Evolutionary conservation across 2,888 invertebrate genomes (phyloP).

Genomic region (Ischnus inquisitorius): DNA sequence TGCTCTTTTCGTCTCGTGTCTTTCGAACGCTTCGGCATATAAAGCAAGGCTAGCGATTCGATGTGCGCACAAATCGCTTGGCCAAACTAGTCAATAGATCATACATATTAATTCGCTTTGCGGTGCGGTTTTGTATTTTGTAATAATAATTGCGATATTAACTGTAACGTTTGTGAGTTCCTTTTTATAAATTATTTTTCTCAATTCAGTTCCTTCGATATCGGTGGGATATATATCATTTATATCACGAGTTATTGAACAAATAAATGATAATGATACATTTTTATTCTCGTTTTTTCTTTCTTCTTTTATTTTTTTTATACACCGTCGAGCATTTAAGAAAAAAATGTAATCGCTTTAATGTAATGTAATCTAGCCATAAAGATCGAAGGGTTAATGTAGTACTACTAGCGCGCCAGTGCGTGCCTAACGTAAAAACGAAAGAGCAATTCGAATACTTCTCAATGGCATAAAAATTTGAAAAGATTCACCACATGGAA

Average conservation of each 20-base stretch:
- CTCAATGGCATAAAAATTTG: no score
- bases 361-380: no score
- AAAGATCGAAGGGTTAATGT: no score
- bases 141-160: neutral
- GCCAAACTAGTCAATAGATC: constrained; percentile 21
- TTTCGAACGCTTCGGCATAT: constrained; percentile 22
- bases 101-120: no score
- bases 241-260: no score
- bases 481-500: no score
- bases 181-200: neutral
- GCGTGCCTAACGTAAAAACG: no score
- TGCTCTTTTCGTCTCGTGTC: constrained; percentile 12
- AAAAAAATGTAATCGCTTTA: no score
- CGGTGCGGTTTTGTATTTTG: neutral
- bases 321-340: no score
- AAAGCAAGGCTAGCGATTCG: constrained; percentile 31
- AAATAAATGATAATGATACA: neutral
- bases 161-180: neutral
- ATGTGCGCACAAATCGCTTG: constrained; percentile 1
- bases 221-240: neutral
- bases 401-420: no score
- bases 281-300: neutral
- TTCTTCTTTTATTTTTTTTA: neutral
- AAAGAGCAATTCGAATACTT: no score
- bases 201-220: neutral